Evolutionary conservation across 35 echinoderm and acorn worm genomes (phyloP), one percentile per base, ranked within the genome.

Genomic region (Apostichopus japonicus): DNA sequence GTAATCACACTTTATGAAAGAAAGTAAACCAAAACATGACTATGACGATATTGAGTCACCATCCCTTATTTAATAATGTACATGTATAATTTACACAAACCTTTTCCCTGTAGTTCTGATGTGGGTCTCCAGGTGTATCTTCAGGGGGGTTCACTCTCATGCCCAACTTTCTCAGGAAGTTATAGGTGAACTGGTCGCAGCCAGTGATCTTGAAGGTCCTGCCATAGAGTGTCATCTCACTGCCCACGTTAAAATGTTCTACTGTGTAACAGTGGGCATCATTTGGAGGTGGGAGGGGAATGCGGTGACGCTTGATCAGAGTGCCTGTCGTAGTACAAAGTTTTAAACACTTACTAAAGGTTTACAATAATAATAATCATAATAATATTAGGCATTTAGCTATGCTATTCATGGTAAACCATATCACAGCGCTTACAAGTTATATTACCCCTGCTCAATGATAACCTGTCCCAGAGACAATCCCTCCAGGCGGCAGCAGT

Each of bases 141-240:
- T 44, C 92, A 13, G 97, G 97, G 19, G 25, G 24, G 58, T 90
- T 94, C 8, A 98, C 78, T 33, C 97, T 90, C 54, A 98, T 93
- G 51, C 97, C 97, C 13, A 95, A 91, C 77, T 98, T 98, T 8
- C 94, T 90, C 27, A 98, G 91, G 81, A 98, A 98, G 81, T 98
- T 98, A 65, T 90, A 96, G 15, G 97, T 98, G 91, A 98, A 98
- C 80, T 98, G 97, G 90, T 98, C 97, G 21, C 97, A 98, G 6
- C 91, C 93, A 52, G 97, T 98, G 17, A 98, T 96, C 92, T 98
- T 98, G 93, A 98, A 98, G 16, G 94, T 96, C 55, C 94, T 93
- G 5, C 94, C 92, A 84, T 98, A 98, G 54, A 98, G 58, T 2
- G 79, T 96, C 15, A 98, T 92, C 51, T 98, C 97, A 23, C 92